phyloP scores from a whole-genome alignment of 2,888 invertebrate species.

The Xanthia togata region DNA sequence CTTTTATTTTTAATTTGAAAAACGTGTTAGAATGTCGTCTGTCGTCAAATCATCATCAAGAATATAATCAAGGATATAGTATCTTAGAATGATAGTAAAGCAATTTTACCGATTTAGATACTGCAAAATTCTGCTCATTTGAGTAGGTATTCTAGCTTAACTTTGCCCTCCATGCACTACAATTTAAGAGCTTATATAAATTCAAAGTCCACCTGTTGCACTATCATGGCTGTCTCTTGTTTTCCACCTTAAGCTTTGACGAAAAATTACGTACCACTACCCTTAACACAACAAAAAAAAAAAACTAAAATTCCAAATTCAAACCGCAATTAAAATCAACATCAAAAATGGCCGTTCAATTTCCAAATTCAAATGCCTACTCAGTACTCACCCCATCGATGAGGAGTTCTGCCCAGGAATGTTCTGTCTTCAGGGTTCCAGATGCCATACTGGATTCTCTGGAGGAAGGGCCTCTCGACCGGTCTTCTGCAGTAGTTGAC shows the following conservation, averaged over 20 bases:
- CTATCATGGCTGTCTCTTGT: no score
- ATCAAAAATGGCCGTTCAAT: not conserved
- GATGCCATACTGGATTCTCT: constrained; percentile 86
- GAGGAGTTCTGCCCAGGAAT: constrained; percentile 91
- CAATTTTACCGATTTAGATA: no score
- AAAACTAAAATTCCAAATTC: not conserved
- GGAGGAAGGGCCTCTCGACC: constrained; percentile 82
- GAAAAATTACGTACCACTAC: not conserved
- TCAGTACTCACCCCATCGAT: constrained; percentile 93
- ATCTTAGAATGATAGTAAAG: no score
- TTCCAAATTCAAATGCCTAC: constrained; percentile 64
- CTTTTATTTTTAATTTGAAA: not conserved
- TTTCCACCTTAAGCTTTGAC: not conserved
- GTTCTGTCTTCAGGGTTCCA: constrained; percentile 91
- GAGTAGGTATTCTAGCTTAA: not conserved
- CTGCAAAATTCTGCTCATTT: not conserved
- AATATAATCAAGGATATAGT: no score
- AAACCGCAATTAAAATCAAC: not conserved
- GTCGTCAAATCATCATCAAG: not conserved
- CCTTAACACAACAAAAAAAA: not conserved
- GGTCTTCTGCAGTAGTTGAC: constrained; percentile 84
- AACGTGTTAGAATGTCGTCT: not conserved
- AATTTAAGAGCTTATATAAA: not conserved
- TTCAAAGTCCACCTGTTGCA: constrained; percentile 1
- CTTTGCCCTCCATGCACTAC: no score